Evolutionary conservation across 2,888 invertebrate species (phyloP).

Genomic region (Oxystoma pomonae): DNA sequence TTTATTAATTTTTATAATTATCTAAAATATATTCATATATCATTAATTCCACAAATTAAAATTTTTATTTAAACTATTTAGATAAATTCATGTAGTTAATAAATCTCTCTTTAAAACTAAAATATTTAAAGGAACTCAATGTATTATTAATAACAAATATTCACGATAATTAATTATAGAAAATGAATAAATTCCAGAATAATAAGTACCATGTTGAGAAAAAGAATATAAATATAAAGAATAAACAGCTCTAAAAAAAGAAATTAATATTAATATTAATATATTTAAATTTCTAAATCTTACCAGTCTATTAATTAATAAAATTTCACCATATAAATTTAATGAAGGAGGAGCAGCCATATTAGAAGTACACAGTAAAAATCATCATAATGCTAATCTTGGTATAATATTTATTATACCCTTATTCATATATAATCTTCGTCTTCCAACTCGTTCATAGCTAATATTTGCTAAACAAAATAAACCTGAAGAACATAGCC

Average conservation of each 20-base stretch:
- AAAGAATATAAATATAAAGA: slow-evolving; percentile 61
- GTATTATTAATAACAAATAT: slow-evolving; percentile 58
- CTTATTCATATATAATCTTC: slow-evolving; percentile 60
- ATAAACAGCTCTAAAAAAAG: slow-evolving; percentile 64
- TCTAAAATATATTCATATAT: slow-evolving; percentile 53
- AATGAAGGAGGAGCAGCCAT: slow-evolving; percentile 64
- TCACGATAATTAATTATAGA: slow-evolving; percentile 51
- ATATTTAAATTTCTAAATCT: slow-evolving; percentile 51
- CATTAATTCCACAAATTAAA: slow-evolving; percentile 63
- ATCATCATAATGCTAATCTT: slow-evolving; percentile 55
- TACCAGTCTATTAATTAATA: slow-evolving; percentile 58
- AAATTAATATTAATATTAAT: slow-evolving; percentile 54
- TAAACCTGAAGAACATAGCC: slow-evolving; percentile 62
- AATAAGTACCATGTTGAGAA: slow-evolving; percentile 58
- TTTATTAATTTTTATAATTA: slow-evolving; percentile 44
- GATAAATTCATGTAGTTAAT: slow-evolving; percentile 52
- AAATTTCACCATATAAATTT: slow-evolving; percentile 65
- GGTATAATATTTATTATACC: slow-evolving; percentile 48
- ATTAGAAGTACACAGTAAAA: slow-evolving; percentile 61
- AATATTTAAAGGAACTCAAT: slow-evolving; percentile 62
- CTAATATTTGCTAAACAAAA: slow-evolving; percentile 63
- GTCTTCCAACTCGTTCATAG: slow-evolving; percentile 59
- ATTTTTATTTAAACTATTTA: slow-evolving; percentile 66
- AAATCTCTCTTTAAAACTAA: slow-evolving; percentile 54
- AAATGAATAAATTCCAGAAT: slow-evolving; percentile 52